phyloP scores from a whole-genome alignment of 2,888 invertebrate species.

The Athripsodes cinereus region DNA sequence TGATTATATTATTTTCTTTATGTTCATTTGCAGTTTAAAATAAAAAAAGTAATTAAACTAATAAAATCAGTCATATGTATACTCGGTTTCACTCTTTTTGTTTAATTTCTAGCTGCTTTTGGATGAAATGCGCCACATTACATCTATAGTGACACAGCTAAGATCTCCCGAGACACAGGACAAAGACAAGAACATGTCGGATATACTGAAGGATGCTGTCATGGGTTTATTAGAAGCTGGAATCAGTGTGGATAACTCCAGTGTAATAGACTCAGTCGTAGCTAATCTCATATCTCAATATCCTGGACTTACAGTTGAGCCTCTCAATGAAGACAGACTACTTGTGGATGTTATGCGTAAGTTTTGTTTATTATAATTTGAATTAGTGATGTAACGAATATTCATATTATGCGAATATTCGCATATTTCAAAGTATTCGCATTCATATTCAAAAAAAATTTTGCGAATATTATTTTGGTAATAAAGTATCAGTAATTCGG shows the following conservation, averaged over 20 bases:
- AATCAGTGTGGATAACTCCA: conserved; percentile 3
- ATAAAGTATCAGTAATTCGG: no score
- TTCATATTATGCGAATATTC: no score
- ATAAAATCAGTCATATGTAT: no score
- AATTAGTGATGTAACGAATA: no score
- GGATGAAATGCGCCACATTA: conserved; percentile 8
- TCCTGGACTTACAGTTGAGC: conserved; percentile 4
- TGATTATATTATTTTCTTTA: no score
- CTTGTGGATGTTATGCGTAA: neutral
- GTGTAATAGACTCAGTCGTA: conserved; percentile 16
- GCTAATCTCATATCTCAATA: conserved; percentile 9
- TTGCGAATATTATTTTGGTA: no score
- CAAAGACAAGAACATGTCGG: neutral
- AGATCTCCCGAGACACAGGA: neutral
- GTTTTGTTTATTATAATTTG: no score
- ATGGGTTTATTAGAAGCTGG: conserved; percentile 12
- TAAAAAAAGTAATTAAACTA: no score
- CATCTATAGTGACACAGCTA: neutral
- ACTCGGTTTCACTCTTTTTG: no score
- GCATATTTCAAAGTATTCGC: no score
- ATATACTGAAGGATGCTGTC: conserved; percentile 4
- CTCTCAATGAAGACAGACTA: neutral
- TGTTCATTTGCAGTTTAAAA: no score
- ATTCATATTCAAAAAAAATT: no score
- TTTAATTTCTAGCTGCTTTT: conserved; percentile 14